Base-by-base conservation (phyloP, 2,113 vertebrate genomes). In the Mastomys coucha region DNA sequence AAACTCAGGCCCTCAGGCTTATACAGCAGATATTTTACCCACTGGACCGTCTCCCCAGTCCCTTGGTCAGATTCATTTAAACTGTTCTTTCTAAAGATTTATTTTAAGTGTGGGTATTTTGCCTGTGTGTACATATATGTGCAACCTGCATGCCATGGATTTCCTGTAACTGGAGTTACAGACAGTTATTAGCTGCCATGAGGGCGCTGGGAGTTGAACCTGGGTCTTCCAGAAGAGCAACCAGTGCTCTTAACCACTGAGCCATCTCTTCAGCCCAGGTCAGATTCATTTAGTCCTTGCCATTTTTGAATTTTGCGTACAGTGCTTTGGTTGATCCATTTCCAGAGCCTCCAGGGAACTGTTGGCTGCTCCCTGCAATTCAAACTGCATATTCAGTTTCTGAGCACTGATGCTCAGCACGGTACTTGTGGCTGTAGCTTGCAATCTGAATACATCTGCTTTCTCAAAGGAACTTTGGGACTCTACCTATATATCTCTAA, bases 261-360 rank as follows among this genome's bases (percentile, higher is more conserved):
- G 24, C 42, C 42, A 49, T 76, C 75, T 76, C 24, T 45, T 11
- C 42, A 76, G 42, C 42, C 24, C 99, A 22, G 8, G 19, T 39
- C 70, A 39, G 36, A 99, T 94, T 99, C 99, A 98, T 99, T 99
- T 93, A 99, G 98, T 91, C 99, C 99, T 97, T 99, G 99, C 99
- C 99, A 99, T 96, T 99, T 99, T 98, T 99, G 99, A 92, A 99
- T 99, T 97, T 99, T 99, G 94, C 99, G 99, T 99, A 99, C 97
- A 99, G 99, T 96, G 99, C 99, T 98, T 99, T 99, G n/a, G 99
- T 99, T 99, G 98, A 97, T 99, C 99, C 98, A 99, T 98, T 98
- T 99, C 98, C 92, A 99, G 98, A 97, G 99, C 99, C 99, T 99
- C 98, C 65, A 90, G 97, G 98, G 2, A 51, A 51, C 45, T 36